phyloP scores from a whole-genome alignment of 2,113 vertebrate species.

The Oxygymnocypris stewartii region DNA sequence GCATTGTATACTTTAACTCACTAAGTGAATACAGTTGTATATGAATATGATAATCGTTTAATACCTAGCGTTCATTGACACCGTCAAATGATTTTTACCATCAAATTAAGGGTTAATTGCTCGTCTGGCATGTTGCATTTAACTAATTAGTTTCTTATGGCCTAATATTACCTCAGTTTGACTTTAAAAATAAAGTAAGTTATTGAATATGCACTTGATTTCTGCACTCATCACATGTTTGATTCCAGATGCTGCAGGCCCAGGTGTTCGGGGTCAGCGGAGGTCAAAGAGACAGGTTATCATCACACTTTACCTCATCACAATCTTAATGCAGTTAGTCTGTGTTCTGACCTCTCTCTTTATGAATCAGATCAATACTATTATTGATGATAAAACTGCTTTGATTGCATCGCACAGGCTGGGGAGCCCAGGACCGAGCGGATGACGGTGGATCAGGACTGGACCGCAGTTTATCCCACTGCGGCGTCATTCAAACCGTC shows the following conservation, averaged over 20 bases:
- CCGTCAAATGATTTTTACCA: not conserved
- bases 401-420: conserved; percentile 62
- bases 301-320: not conserved
- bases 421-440: conserved; percentile 78
- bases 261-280: conserved; percentile 53
- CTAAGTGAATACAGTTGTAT: no score
- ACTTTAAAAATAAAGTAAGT: no score
- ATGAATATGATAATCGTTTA: not conserved
- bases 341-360: not conserved
- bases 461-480: conserved; percentile 89
- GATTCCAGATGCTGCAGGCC: conserved; percentile 58
- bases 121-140: not conserved
- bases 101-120: not conserved
- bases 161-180: not conserved
- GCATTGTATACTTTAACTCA: no score
- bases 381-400: not conserved
- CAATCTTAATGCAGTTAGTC: not conserved
- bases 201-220: no score
- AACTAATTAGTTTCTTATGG: not conserved
- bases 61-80: not conserved
- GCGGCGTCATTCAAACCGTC: conserved; percentile 81
- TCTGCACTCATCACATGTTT: not conserved
- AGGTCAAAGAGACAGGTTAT: conserved; percentile 65
- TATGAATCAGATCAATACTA: not conserved
- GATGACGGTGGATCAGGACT: conserved; percentile 90